Conservation (phyloP, 2,888 invertebrate species). For the Caenorhabditis sulstoni region DNA sequence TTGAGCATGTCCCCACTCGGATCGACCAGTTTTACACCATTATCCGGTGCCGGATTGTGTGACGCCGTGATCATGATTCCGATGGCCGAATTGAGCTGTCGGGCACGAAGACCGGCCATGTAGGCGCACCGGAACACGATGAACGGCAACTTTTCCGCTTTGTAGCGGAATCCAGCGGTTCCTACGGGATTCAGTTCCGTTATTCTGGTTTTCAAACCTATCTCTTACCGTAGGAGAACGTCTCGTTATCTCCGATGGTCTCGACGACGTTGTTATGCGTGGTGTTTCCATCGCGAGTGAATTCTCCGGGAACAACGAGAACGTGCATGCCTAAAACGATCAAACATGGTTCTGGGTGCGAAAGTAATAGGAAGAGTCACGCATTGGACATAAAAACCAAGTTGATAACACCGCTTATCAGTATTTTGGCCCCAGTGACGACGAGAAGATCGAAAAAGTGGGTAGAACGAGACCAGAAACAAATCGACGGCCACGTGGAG, state of each 20-base stretch:
- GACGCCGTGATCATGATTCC: conserved; percentile 99
- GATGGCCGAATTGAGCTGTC: conserved; percentile 83
- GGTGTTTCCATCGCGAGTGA: conserved; percentile 53
- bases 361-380: not conserved
- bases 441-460: conserved; percentile 6
- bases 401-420: conserved; percentile 10
- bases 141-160: conserved; percentile 86
- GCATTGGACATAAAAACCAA: conserved; percentile 2
- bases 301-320: conserved; percentile 50
- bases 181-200: conserved; percentile 60
- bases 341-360: not conserved
- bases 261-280: conserved; percentile 17
- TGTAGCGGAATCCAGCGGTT: conserved; percentile 76
- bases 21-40: conserved; percentile 89
- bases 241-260: conserved; percentile 24
- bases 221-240: conserved; percentile 38
- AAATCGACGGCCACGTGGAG: not conserved
- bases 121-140: conserved; percentile 96
- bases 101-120: conserved; percentile 90
- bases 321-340: conserved; percentile 46
- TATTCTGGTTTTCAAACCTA: too few species aligned
- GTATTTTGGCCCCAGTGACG: not conserved
- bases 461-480: not conserved
- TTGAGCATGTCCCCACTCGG: conserved; percentile 97
- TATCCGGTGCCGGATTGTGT: conserved; percentile 89